Evolutionary conservation across 2,888 invertebrate species (phyloP), one percentile per base, ranked within the genome.

Genomic region (Eupithecia abbreviata): DNA sequence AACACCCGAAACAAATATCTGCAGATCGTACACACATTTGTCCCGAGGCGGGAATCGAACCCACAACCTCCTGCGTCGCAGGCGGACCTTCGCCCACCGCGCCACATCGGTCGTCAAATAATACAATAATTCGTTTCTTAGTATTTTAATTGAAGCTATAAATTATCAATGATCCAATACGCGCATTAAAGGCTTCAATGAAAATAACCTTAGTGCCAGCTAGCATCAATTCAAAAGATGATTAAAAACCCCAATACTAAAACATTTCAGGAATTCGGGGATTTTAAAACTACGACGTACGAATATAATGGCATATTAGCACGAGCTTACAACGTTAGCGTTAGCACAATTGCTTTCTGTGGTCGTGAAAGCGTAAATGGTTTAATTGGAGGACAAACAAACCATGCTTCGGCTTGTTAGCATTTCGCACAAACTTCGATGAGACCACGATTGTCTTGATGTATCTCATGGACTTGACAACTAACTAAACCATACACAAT

Each of bases 381-480:
- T 79, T 75, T 81, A 84, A 83, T 81, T 85, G 78, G 75, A 80
- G 74, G 76, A 77, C 77, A 79, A 80, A 76, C 78, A 81, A 76
- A 78, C 73, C 75, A 62, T 62, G 4, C 30, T 18, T 58, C 18
- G 18, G 58, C 58, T 58, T 58, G 58, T 58, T 62, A 62, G 62
- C 62, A 62, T 12, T 62, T 62, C 30, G 10, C 30, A 30, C 30
- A 4, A 30, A 62, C 3, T 58, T 62, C 12, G 62, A 62, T 62
- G 62, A 30, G 30, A 62, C 30, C 3, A 30, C 58, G 58, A 18
- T 58, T 58, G 18, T 58, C 18, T 58, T 18, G 4, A 18, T 18
- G 18, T 18, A 4, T 18, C 58, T n/a, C 1, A 58, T 58, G 58
- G 18, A 58, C 9, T 58, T 18, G 9, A 9, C 58, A 58, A 18